These are phyloP conservation scores for Bombus superbus DNA, from an alignment of 1,140 invertebrate species.

Conservation along the genomic window DNA sequence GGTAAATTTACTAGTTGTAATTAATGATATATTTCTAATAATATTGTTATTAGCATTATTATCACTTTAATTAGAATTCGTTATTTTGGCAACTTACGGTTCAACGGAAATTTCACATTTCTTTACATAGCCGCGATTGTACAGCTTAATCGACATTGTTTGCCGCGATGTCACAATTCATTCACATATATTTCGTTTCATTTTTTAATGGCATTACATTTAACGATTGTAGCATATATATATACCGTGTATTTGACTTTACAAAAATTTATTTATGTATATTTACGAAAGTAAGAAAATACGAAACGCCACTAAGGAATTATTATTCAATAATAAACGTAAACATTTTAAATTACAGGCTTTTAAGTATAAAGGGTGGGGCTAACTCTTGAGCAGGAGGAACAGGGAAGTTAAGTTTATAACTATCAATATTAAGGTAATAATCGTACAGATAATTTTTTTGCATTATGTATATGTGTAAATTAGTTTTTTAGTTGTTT, in stretches of 20 bases:
- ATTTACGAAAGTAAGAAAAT: conserved; percentile 83
- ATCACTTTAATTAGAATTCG: conserved; percentile 77
- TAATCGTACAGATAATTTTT: conserved; percentile 81
- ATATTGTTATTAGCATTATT: conserved; percentile 66
- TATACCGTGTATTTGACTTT: conserved; percentile 74
- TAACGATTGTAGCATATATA: conserved; percentile 65
- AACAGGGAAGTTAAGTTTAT: conserved; percentile 76
- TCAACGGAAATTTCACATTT: conserved; percentile 76
- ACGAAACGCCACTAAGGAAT: conserved; percentile 81
- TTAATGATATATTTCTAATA: conserved; percentile 62
- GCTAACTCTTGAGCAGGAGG: conserved; percentile 66
- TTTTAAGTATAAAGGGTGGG: conserved; percentile 49
- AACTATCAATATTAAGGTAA: conserved; percentile 81
- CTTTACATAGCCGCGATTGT: conserved; percentile 52
- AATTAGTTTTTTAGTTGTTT: conserved; percentile 81
- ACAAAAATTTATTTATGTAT: conserved; percentile 81
- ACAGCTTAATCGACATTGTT: conserved; percentile 52
- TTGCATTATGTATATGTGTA: conserved; percentile 80
- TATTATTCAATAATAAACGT: conserved; percentile 77
- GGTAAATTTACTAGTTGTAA: conserved; percentile 70
- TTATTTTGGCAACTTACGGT: conserved; percentile 81
- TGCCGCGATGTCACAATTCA: conserved; percentile 63
- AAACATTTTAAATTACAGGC: conserved; percentile 77
- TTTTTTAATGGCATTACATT: conserved; percentile 71
- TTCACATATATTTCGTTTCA: conserved; percentile 73